A percentile compares a stretch with the other conserved stretches of the same genome.
Conservation (phyloP, 2,797 vertebrate genomes). For the Acanthurus leucopareius region DNA sequence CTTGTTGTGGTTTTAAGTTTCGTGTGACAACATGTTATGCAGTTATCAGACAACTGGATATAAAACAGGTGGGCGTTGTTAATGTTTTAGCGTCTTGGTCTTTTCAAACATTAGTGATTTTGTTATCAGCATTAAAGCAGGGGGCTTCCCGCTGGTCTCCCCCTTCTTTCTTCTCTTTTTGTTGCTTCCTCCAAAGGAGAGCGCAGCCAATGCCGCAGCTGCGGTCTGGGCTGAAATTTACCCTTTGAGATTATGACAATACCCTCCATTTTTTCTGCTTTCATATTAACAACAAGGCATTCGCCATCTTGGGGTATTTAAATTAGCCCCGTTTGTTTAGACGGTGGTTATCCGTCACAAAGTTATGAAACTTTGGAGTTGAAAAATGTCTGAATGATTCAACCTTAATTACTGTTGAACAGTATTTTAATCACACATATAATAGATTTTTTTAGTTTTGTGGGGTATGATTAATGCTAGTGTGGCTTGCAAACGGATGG, state of each 20-base stretch:
- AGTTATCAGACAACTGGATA: neutral
- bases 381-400: neutral
- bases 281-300: slow-evolving; percentile 90
- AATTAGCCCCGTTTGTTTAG: slow-evolving; percentile 62
- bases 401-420: neutral
- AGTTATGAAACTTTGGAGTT: slow-evolving; percentile 46
- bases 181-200: slow-evolving; percentile 78
- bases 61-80: slow-evolving; percentile 22
- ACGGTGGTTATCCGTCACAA: slow-evolving; percentile 7
- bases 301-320: slow-evolving; percentile 92
- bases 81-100: neutral
- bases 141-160: slow-evolving; percentile 27
- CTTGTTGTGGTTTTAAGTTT: slow-evolving; percentile 20
- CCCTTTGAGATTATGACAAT: slow-evolving; percentile 95
- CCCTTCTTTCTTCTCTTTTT: slow-evolving; percentile 76
- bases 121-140: slow-evolving; percentile 13
- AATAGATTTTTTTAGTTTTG: neutral
- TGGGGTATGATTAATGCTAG: neutral
- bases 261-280: slow-evolving; percentile 93
- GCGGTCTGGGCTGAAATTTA: slow-evolving; percentile 87
- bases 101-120: neutral
- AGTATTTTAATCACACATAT: slow-evolving; percentile 10
- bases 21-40: slow-evolving; percentile 13
- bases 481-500: neutral
- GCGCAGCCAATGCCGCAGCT: slow-evolving; percentile 79